A percentile compares a stretch with the other conserved stretches of the same genome.
These are phyloP conservation scores for Amiota minor DNA, from an alignment of 2,888 invertebrate genomes.

Conservation along the genomic window DNA sequence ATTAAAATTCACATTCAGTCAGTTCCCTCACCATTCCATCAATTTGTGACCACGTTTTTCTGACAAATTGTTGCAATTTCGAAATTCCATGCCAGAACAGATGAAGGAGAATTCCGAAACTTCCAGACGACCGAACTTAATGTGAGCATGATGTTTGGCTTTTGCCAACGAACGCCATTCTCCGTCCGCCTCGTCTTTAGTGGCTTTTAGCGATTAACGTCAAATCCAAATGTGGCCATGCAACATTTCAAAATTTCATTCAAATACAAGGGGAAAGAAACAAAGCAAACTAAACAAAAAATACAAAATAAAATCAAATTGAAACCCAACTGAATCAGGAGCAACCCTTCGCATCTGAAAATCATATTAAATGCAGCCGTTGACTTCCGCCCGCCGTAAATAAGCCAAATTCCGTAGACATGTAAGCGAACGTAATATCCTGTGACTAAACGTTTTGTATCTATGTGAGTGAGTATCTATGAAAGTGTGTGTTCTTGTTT, in stretches of 20 bases:
- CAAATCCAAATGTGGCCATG: conserved; percentile 48
- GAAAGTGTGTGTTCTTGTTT: not conserved
- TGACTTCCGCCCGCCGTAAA: conserved; percentile 33
- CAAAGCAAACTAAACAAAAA: conserved; percentile 7
- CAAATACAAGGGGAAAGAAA: not conserved
- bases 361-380: conserved; percentile 44
- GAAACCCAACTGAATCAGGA: too few relatives aligned
- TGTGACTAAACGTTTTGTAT: conserved; percentile 74
- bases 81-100: conserved; percentile 55
- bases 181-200: too few relatives aligned
- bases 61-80: conserved; percentile 67
- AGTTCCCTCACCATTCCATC: not conserved
- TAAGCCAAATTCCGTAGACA: conserved; percentile 51
- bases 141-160: conserved; percentile 33
- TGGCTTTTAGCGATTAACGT: conserved; percentile 47
- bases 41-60: not conserved
- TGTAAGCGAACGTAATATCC: conserved; percentile 73
- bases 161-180: not conserved
- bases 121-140: conserved; percentile 8
- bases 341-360: conserved; percentile 8
- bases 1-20: conserved; percentile 31
- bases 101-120: not conserved
- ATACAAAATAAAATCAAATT: not conserved
- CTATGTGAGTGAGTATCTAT: conserved; percentile 40
- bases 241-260: not conserved